Evolutionary conservation across 2,113 vertebrate genomes (phyloP).

Genomic region (Acanthisitta chloris): DNA sequence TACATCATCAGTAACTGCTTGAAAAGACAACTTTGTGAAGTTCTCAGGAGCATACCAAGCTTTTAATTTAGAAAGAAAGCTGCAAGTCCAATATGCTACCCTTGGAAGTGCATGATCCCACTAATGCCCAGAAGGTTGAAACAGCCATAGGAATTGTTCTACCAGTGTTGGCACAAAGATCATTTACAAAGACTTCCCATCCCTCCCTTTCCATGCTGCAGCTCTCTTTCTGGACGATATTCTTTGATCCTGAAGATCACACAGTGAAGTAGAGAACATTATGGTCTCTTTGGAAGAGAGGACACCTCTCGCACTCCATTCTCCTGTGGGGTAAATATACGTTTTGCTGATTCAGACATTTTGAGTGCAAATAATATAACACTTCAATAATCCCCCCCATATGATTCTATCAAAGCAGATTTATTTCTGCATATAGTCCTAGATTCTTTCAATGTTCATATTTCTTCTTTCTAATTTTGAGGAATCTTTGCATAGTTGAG

Average conservation of each 20-base stretch:
- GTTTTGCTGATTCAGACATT: background rate
- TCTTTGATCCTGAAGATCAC: background rate
- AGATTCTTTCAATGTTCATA: background rate
- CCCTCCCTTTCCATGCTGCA: background rate
- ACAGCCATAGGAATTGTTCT: background rate
- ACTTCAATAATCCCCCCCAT: no score
- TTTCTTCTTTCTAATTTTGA: conserved; percentile 12
- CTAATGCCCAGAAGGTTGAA: background rate
- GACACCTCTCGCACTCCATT: background rate
- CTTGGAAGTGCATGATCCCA: background rate
- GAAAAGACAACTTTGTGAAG: background rate
- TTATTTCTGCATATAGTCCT: background rate
- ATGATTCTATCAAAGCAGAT: background rate
- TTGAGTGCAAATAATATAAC: background rate
- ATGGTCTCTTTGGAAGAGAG: background rate
- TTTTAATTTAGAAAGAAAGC: background rate
- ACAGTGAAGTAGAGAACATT: background rate
- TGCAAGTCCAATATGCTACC: no score
- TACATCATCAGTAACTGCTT: fast-evolving
- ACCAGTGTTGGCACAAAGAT: background rate
- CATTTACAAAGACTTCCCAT: background rate
- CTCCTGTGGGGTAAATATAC: background rate
- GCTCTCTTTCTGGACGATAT: background rate
- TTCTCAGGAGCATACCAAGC: background rate
- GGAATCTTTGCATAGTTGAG: conserved; percentile 33